Base-by-base conservation (phyloP, 2,888 invertebrate species). In the Diarsia mendica region DNA sequence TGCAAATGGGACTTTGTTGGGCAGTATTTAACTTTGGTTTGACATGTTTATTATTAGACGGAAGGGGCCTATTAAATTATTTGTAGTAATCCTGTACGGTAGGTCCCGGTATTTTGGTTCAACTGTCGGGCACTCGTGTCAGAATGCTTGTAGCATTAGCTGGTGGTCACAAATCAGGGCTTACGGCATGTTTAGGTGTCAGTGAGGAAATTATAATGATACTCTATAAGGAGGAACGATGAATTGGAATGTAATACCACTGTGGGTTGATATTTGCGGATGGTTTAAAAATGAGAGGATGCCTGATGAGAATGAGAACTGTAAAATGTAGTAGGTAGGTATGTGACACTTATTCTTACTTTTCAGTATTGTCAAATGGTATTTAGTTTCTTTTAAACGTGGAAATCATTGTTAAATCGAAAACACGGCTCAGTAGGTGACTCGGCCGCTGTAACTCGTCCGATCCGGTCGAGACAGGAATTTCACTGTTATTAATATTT, bases 41-140 rank as follows among this genome's bases (percentile, higher is more conserved):
- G 96, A 95, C 96, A 95, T 95, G 95, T 95, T 96, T 96, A 96
- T 96, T 96, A 95, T 95, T 93, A 93, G 93, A 90, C 90, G 92
- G 95, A 94, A 94, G 93, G 92, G 92, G 92, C 93, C 95, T 95
- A 95, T 96, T 96, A 95, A 95, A 95, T 95, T 94, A 94, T 95
- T 94, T 91, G 92, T 91, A 92, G 91, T 95, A 95, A 95, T 95
- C 95, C 94, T 90, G 89, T 87, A 91, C 90, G 90, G 93, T 93
- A 90, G 92, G 93, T 91, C 91, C 82, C 88, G 93, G 93, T 93
- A 94, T 94, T 95, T 93, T 93, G 93, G 94, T 93, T 91, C 90
- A 91, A 90, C 92, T 91, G 93, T 91, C 91, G 88, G 89, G 84
- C 86, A 89, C 91, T 90, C 90, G 92, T 92, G 86, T 91, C 91